Evolutionary conservation across 2,113 vertebrate species (phyloP), one percentile per base, ranked within the genome.

Genomic region (Callithrix jacchus): DNA sequence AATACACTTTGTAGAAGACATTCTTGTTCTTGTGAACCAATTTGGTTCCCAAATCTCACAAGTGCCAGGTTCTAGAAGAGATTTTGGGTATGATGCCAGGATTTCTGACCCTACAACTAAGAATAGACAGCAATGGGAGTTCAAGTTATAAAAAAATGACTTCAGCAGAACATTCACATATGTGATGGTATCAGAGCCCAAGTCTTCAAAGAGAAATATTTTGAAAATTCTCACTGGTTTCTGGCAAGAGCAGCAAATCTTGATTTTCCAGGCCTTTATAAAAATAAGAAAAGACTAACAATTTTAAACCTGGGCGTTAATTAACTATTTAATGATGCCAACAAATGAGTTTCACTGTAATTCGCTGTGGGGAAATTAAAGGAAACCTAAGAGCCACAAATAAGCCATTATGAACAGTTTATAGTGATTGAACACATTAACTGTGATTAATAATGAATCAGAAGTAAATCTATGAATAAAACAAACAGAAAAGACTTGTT

Each of bases 361-460:
- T 96, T 97, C 96, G 97, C 88, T 49, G 76, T 35, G 42, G 90
- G 79, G 82, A 96, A 94, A 97, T 79, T 96, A 73, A 64, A 98
- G 81, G 74, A 97, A 88, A 87, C 58, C 42, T 79, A 89, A 73
- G 87, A 95, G 93, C 80, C 89, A 66, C 97, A 98, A 97, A 98
- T 96, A 97, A 85, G 73, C 76, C 96, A 94, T 98, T 96, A 97
- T n/a, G 84, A 98, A 96, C 93, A 82, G 93, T 97, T 98, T 97
- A 97, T 0, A 42, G 80, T 64, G 94, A 98, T 76, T 97, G 95
- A 98, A 94, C 89, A 96, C 77, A 95, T 77, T 84, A 98, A 94
- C 79, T 97, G 94, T 98, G 98, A 98, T 98, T 98, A 98, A 98
- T 93, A 97, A 98, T 98, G 98, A 98, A 97, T 98, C 97, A 98